phyloP scores from a whole-genome alignment of 2,797 vertebrate genomes.

The Oreonectes daqikongensis region DNA sequence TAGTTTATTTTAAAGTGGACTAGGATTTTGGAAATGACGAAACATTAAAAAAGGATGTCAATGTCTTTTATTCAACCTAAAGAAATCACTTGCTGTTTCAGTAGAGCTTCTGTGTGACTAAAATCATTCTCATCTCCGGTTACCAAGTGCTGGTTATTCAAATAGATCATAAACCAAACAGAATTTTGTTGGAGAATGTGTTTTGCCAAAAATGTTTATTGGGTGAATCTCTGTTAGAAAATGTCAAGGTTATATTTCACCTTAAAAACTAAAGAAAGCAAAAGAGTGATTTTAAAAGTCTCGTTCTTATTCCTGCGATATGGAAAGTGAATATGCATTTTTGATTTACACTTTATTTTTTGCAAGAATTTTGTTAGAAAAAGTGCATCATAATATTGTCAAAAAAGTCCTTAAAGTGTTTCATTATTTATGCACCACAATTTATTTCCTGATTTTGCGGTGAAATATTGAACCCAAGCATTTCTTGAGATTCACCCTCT shows the following conservation, averaged over 20 bases:
- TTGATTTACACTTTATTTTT: background rate
- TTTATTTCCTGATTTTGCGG: background rate
- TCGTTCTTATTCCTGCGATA: too few species aligned
- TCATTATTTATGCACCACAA: background rate
- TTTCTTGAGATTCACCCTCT: slow-evolving; percentile 4
- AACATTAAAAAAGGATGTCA: background rate
- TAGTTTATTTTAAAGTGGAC: slow-evolving; percentile 6
- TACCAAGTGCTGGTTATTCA: slow-evolving; percentile 8
- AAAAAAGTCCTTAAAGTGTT: too few species aligned
- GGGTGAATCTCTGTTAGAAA: slow-evolving; percentile 4
- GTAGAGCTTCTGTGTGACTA: background rate
- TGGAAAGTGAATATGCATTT: background rate
- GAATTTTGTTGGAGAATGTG: background rate
- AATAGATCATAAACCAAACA: slow-evolving; percentile 15
- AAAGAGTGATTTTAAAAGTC: background rate
- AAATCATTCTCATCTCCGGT: background rate
- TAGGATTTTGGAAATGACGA: background rate
- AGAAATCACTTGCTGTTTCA: background rate
- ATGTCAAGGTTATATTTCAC: background rate
- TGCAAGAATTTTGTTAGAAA: background rate
- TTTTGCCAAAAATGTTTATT: slow-evolving; percentile 14
- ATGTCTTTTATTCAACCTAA: background rate
- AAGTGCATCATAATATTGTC: background rate
- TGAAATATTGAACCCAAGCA: background rate
- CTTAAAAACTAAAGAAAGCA: background rate